Conservation (phyloP, 2,113 vertebrate species). For the Barbus barbus region DNA sequence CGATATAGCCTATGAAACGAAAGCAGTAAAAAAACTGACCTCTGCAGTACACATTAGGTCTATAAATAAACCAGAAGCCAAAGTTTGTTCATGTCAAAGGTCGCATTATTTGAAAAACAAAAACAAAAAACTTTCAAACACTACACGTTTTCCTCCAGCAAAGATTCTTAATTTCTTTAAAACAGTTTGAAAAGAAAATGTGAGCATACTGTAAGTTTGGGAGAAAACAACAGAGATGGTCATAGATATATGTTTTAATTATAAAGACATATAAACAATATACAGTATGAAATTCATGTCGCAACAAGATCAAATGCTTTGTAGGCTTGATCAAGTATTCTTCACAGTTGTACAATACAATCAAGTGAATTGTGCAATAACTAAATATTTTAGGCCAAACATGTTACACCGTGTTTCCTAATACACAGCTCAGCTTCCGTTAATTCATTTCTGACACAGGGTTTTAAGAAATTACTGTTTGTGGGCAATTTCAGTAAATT, state of each 20-base stretch:
- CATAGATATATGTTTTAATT: conserved; percentile 86
- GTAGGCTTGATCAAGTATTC: conserved; percentile 66
- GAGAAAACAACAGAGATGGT: conserved; percentile 50
- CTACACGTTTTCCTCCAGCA: not conserved
- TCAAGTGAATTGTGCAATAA: conserved; percentile 77
- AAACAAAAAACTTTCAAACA: not conserved
- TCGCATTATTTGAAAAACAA: not conserved
- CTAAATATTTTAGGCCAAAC: conserved; percentile 58
- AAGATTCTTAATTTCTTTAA: not conserved
- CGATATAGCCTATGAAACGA: not conserved
- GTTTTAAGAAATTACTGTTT: conserved; percentile 23
- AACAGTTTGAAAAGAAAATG: not conserved
- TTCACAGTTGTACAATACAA: conserved; percentile 80
- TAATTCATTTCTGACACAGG: conserved; percentile 50
- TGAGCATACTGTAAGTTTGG: not conserved
- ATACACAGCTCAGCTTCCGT: conserved; percentile 56
- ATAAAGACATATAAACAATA: conserved; percentile 93
- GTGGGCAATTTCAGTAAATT: conserved; percentile 63
- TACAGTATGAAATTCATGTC: conserved; percentile 77
- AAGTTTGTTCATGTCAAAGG: not conserved
- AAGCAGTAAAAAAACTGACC: not conserved
- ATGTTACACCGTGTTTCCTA: no score
- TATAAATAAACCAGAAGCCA: not conserved
- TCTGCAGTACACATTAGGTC: not conserved
- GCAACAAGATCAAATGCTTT: conserved; percentile 75